Evolutionary conservation across 1,140 invertebrate species (phyloP).

Genomic region (Pristionchus pacificus): DNA sequence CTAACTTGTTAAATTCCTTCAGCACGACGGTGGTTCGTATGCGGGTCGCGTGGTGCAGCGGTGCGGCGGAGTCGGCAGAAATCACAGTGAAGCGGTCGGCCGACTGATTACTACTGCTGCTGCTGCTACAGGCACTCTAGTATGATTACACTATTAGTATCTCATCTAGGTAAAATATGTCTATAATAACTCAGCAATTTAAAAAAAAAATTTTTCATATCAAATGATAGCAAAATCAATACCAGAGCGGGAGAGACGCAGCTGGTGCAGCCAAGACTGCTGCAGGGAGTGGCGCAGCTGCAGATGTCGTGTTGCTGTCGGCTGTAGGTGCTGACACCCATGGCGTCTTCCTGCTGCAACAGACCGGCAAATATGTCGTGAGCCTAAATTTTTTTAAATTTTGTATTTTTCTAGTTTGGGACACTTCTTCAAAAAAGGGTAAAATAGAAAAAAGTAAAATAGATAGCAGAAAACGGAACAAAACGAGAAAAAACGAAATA

Average conservation of each 20-base stretch:
- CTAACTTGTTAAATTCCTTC: too few species aligned
- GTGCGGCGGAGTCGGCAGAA: conserved; percentile 81
- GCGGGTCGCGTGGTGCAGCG: conserved; percentile 65
- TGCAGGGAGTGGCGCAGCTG: too few species aligned
- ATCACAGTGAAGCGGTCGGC: conserved; percentile 78
- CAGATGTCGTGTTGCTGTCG: conserved; percentile 77
- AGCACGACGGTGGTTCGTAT: conserved; percentile 76
- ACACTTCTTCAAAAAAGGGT: too few species aligned
- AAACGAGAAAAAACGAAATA: too few species aligned
- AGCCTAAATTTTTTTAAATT: too few species aligned
- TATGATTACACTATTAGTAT: neutral
- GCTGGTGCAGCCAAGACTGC: too few species aligned
- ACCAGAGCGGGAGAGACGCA: conserved; percentile 65
- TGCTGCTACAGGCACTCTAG: neutral
- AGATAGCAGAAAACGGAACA: neutral
- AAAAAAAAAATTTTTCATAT: neutral
- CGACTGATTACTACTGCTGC: conserved; percentile 53
- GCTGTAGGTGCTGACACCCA: conserved; percentile 71
- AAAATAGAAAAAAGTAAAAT: too few species aligned
- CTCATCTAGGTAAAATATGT: neutral
- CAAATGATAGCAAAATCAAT: neutral
- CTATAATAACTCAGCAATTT: neutral
- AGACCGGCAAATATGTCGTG: conserved; percentile 27
- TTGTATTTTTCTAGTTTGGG: too few species aligned
- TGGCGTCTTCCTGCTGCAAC: conserved; percentile 18